Evolutionary conservation across 2,888 invertebrate species (phyloP), one percentile per base, ranked within the genome.

Genomic region (Polydesmus complanatus): DNA sequence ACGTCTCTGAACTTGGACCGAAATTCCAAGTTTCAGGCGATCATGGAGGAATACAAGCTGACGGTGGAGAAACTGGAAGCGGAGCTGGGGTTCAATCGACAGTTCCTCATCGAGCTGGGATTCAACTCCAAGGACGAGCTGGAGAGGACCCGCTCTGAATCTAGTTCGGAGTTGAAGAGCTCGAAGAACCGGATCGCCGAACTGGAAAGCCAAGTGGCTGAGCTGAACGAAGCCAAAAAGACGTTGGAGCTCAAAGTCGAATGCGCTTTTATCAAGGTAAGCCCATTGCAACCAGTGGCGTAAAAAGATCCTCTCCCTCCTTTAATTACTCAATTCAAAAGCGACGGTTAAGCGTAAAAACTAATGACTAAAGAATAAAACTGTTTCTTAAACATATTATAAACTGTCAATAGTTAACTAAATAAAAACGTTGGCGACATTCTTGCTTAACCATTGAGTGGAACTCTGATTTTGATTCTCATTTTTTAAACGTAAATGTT

Each of bases 61-160:
- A 19, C 50, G 25, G n/a, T 51, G 1, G 51, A 58, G 19, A 23
- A 23, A 19, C 26, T 58, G 25, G 58, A 58, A 51, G 19, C 11
- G n/a, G 58, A 58, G 51, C 27, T 58, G 26, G 21, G 19, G 18
- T 11, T 5, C n/a, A 27, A 2, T 18, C 50, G 58, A 14, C 25
- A 58, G 27, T 51, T 51, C 19, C 52, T 58, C 26, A 26, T 18
- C 18, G 19, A 25, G 23, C 23, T 58, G 25, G 58, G 58, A n/a
- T 27, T n/a, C 27, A 23, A 51, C 8, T n/a, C 23, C 14, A 48
- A 48, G 37, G 37, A 14, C 37, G 56, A 56, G 19, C 47, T 56
- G 22, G 56, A 56, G 22, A 11, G 47, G 21, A 27, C 27, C 8
- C 25, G 56, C 8, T 8, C 23, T n/a, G 21, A 56, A 25, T 27